Percentiles rank a stretch among this genome's conserved stretches.
Conservation (phyloP, 2,888 invertebrate species). For the Teinopalpus imperialis region DNA sequence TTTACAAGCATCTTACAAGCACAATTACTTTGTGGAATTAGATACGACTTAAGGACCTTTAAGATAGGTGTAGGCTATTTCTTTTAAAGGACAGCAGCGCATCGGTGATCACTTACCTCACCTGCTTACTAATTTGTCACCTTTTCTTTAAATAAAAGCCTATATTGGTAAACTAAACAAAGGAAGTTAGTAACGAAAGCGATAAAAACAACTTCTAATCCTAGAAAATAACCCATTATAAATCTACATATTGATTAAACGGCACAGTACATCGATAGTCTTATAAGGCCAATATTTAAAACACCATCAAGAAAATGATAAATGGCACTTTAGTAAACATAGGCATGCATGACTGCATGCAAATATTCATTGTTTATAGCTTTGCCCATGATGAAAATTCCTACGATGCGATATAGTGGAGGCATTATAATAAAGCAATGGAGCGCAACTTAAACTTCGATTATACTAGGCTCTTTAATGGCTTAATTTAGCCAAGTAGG, state of each 20-base stretch:
- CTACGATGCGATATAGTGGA: constrained; percentile 44
- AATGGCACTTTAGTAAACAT: constrained; percentile 23
- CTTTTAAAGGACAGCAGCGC: no score
- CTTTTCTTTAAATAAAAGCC: no score
- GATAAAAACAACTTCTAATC: no score
- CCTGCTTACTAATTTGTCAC: no score
- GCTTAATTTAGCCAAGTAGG: constrained; percentile 67
- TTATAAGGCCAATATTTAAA: constrained; percentile 13
- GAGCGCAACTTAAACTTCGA: constrained; percentile 53
- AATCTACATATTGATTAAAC: not conserved
- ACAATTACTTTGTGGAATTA: no score
- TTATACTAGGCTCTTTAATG: constrained; percentile 68
- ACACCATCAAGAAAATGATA: constrained; percentile 12
- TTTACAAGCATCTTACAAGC: no score
- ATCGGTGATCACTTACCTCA: no score
- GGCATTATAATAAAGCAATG: constrained; percentile 50
- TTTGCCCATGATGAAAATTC: constrained; percentile 38
- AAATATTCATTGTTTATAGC: constrained; percentile 31
- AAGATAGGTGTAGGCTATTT: no score
- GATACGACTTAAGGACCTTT: no score
- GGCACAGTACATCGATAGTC: not conserved
- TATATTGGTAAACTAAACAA: no score
- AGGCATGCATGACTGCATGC: constrained; percentile 22
- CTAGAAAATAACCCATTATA: no score
- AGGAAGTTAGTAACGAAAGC: no score